Evolutionary conservation across 2,888 invertebrate species (phyloP).

Genomic region (Empis stercorea): DNA sequence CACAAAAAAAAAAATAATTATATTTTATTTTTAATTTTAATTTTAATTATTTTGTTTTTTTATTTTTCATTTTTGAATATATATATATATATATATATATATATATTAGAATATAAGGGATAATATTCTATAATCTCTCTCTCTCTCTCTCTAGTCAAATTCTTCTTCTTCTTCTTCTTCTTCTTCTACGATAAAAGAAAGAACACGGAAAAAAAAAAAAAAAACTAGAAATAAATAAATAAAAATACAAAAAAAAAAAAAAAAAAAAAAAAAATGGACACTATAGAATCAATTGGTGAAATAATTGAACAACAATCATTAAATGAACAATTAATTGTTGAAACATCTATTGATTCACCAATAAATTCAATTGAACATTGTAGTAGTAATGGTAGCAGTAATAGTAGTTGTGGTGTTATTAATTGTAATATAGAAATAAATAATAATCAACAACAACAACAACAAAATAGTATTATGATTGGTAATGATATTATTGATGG

Average conservation of each 20-base stretch:
- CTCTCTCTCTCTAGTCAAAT: too few relatives aligned
- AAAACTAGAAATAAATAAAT: too few relatives aligned
- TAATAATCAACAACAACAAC: conserved; percentile 15
- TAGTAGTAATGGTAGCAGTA: conserved; percentile 9
- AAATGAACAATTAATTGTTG: conserved; percentile 36
- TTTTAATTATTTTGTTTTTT: too few relatives aligned
- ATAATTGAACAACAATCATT: conserved; percentile 46
- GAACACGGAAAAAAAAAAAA: too few relatives aligned
- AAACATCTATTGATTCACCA: conserved; percentile 38
- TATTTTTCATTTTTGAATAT: too few relatives aligned
- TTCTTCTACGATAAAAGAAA: too few relatives aligned
- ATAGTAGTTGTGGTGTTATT: conserved; percentile 1
- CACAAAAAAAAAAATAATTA: too few relatives aligned
- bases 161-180: too few relatives aligned
- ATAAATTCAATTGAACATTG: conserved; percentile 18
- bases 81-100: too few relatives aligned
- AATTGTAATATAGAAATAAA: conserved; percentile 14
- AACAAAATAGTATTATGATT: conserved; percentile 5
- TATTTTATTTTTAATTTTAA: too few relatives aligned
- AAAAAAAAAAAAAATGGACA: background rate
- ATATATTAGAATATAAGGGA: too few relatives aligned
- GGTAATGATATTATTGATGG: conserved; percentile 9
- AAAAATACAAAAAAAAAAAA: background rate
- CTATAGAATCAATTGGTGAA: conserved; percentile 47
- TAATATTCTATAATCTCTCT: too few relatives aligned